These are phyloP conservation scores for Xestia rhomboidea DNA, from an alignment of 2,888 invertebrate genomes.

Conservation along the genomic window DNA sequence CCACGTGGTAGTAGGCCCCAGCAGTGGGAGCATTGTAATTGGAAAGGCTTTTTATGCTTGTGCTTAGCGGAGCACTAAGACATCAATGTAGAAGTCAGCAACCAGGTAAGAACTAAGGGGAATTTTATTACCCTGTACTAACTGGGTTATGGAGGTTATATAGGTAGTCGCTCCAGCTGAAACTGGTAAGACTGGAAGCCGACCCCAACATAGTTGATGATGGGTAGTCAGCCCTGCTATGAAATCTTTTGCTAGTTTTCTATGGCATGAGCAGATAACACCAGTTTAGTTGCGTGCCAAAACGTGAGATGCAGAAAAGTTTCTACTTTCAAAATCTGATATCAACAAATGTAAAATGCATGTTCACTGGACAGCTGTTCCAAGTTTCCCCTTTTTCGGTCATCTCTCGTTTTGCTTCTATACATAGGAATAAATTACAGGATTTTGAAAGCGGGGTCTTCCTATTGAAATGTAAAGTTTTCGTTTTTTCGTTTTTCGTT, in stretches of 20 bases:
- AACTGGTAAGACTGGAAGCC: no score
- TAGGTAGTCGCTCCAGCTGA: no score
- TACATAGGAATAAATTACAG: constrained; percentile 33
- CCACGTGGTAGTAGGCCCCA: background rate
- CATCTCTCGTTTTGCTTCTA: constrained; percentile 3
- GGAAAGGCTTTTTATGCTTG: background rate
- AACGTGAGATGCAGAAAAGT: background rate
- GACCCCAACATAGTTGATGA: no score
- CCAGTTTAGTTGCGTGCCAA: background rate
- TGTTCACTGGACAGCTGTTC: background rate
- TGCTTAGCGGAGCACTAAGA: background rate
- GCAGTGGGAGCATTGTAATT: background rate
- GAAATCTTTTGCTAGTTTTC: background rate
- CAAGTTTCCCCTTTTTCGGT: background rate
- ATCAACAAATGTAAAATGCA: background rate
- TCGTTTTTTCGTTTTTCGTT: no score
- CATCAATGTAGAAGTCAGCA: no score
- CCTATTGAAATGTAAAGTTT: constrained; percentile 49
- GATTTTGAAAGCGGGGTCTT: constrained; percentile 1
- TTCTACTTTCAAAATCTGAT: background rate
- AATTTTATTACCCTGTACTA: no score
- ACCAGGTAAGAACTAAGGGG: no score
- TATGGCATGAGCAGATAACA: background rate
- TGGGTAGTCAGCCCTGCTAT: background rate
- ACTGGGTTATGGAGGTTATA: no score